Conservation (phyloP, 2,888 invertebrate species). For the Strigamia transsilvanica region DNA sequence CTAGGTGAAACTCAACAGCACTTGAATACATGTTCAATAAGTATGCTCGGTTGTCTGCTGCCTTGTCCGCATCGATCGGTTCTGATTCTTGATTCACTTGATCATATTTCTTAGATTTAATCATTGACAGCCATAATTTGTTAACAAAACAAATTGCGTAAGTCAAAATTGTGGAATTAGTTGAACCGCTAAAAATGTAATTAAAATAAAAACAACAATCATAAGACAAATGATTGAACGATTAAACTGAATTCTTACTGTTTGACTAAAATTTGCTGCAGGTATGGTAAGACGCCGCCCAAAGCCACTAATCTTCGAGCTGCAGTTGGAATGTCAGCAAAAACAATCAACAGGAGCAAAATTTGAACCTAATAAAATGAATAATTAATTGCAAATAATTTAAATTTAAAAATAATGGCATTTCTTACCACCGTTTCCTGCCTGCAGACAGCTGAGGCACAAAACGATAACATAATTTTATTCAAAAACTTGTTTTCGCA, state of each 20-base stretch:
- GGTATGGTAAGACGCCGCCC: neutral
- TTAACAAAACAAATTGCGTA: neutral
- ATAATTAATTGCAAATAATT: neutral
- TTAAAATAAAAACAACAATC: neutral
- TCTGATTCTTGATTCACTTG: neutral
- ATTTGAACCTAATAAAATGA: neutral
- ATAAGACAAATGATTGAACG: neutral
- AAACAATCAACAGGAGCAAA: neutral
- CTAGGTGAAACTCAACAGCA: neutral
- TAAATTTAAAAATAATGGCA: neutral
- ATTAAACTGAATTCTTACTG: constrained; percentile 1
- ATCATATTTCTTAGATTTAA: neutral
- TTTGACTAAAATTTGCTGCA: neutral
- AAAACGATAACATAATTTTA: neutral
- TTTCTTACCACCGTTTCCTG: neutral
- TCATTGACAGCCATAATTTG: neutral
- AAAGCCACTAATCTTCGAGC: neutral
- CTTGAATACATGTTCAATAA: neutral
- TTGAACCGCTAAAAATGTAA: neutral
- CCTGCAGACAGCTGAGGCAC: neutral
- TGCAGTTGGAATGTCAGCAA: neutral
- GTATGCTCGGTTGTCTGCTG: neutral
- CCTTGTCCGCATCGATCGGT: neutral
- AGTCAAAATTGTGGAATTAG: neutral
- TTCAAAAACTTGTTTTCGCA: neutral